These are phyloP conservation scores for Harpalus rufipes DNA, from an alignment of 2,888 invertebrate genomes.

Conservation along the genomic window DNA sequence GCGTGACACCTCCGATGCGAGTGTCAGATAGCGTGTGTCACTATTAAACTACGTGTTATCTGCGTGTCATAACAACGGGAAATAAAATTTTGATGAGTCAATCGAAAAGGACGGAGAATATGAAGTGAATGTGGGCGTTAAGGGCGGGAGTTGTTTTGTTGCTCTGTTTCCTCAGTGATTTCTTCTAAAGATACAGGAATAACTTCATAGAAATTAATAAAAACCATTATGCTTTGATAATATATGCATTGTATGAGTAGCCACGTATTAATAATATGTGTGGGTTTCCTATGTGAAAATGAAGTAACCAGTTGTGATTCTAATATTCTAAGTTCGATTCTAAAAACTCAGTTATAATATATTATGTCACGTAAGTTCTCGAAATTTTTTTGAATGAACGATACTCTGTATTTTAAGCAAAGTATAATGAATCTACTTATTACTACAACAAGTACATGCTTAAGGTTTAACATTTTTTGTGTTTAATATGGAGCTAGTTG, in stretches of 20 bases:
- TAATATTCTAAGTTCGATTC: no score
- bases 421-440: no score
- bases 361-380: no score
- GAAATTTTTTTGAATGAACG: no score
- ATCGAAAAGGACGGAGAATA: conserved; percentile 37
- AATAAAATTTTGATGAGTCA: conserved; percentile 71
- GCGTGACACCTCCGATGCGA: conserved; percentile 66
- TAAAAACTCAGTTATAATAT: no score
- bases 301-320: no score
- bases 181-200: not conserved
- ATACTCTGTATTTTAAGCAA: no score
- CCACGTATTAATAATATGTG: no score
- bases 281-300: no score
- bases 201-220: not conserved
- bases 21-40: conserved; percentile 72
- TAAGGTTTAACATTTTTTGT: no score
- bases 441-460: no score
- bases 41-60: conserved; percentile 72
- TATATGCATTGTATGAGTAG: not conserved
- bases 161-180: not conserved
- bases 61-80: conserved; percentile 72
- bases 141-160: conserved; percentile 11
- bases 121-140: conserved; percentile 19
- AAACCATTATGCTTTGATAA: not conserved
- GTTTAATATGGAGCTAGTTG: no score